phyloP scores from a whole-genome alignment of 2,888 invertebrate genomes.

The Neoaliturus tenellus region DNA sequence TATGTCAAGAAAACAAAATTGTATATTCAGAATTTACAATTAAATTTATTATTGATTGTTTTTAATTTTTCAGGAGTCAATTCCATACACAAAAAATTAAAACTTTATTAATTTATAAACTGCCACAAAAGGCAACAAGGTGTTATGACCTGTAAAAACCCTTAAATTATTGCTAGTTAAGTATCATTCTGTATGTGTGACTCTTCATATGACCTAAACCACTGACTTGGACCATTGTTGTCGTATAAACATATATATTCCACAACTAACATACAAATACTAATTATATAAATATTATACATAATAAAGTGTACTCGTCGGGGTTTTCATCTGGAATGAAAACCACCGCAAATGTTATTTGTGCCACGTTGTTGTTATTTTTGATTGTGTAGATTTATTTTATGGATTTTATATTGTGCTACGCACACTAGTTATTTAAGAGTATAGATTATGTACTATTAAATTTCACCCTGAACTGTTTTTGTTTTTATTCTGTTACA shows the following conservation, averaged over 20 bases:
- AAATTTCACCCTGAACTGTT: slow-evolving; percentile 5
- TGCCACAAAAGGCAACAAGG: slow-evolving; percentile 19
- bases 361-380: slow-evolving; percentile 49
- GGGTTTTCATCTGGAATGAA: slow-evolving; percentile 48
- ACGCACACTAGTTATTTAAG: slow-evolving; percentile 45
- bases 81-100: too few relatives aligned
- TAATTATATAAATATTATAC: slow-evolving; percentile 43
- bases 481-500: slow-evolving; percentile 11
- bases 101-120: too few relatives aligned
- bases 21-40: too few relatives aligned
- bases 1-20: too few relatives aligned
- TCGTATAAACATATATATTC: slow-evolving; percentile 41
- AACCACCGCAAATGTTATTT: slow-evolving; percentile 32
- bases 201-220: slow-evolving; percentile 16
- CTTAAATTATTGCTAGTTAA: not conserved
- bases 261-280: slow-evolving; percentile 4
- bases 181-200: slow-evolving; percentile 41
- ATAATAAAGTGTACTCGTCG: slow-evolving; percentile 28
- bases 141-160: slow-evolving; percentile 6
- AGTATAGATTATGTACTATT: not conserved
- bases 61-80: too few relatives aligned
- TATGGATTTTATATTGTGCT: slow-evolving; percentile 49
- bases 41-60: too few relatives aligned
- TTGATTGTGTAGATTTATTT: slow-evolving; percentile 48
- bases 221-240: slow-evolving; percentile 33